A percentile compares a stretch with the other conserved stretches of the same genome.
Conservation (phyloP, 2,797 vertebrate species). For the Galaxias olidus region DNA sequence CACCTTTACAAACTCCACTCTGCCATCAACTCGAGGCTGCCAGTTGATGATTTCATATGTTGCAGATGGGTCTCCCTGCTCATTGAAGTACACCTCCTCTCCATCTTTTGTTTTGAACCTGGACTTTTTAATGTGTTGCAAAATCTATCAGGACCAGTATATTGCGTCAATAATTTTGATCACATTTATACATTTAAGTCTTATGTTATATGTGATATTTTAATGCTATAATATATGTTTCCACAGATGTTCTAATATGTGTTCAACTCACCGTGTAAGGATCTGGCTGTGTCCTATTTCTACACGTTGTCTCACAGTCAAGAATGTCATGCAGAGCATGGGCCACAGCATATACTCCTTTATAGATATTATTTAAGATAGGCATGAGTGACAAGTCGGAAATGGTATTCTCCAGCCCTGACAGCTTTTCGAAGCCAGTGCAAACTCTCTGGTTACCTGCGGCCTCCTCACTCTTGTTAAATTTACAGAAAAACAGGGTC, state of each 20-base stretch:
- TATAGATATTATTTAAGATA: too few species aligned
- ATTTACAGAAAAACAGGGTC: constrained; percentile 62
- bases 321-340: too few species aligned
- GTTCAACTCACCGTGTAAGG: constrained; percentile 54
- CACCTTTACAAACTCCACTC: constrained; percentile 65
- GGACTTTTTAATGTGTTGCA: constrained; percentile 56
- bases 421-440: constrained; percentile 60
- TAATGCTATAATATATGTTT: neutral
- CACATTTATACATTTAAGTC: neutral
- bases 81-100: constrained; percentile 69
- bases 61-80: constrained; percentile 70
- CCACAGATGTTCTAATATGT: neutral
- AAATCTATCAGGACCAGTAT: constrained; percentile 48
- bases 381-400: too few species aligned
- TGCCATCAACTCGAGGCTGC: constrained; percentile 53
- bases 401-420: too few species aligned
- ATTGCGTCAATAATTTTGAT: neutral
- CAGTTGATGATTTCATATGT: constrained; percentile 78
- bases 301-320: too few species aligned
- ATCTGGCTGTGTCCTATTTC: too few species aligned
- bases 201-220: neutral
- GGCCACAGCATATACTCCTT: too few species aligned
- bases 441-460: constrained; percentile 34
- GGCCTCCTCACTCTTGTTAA: constrained; percentile 11
- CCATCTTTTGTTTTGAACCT: constrained; percentile 64